A percentile compares a stretch with the other conserved stretches of the same genome.
Evolutionary conservation across 1,140 invertebrate genomes (phyloP).

Genomic region (Camponotus vicinus): DNA sequence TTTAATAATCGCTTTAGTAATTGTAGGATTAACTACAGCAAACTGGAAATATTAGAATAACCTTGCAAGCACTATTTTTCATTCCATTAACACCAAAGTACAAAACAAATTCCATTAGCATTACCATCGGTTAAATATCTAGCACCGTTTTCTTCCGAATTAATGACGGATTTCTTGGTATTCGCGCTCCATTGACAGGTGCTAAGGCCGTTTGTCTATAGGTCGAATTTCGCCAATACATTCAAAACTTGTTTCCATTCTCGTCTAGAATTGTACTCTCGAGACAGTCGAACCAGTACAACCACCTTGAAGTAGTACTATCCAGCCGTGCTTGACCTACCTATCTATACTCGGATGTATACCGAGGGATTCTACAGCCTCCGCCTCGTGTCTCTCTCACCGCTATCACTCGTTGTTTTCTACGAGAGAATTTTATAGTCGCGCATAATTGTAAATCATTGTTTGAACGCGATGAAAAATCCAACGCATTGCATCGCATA

Average conservation of each 20-base stretch:
- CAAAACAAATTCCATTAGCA: constrained; percentile 1
- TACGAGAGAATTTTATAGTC: constrained; percentile 42
- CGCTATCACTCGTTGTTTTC: constrained; percentile 21
- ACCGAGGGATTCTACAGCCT: background rate
- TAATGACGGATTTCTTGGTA: background rate
- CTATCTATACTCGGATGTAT: constrained; percentile 36
- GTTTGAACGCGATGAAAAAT: constrained; percentile 34
- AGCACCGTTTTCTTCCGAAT: background rate
- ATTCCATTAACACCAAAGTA: background rate
- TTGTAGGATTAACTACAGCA: background rate
- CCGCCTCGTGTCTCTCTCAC: background rate
- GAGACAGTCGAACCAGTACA: background rate
- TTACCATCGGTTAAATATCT: background rate
- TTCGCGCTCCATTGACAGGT: background rate
- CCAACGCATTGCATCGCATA: background rate
- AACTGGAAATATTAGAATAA: background rate
- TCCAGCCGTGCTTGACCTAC: constrained; percentile 49
- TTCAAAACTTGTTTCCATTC: background rate
- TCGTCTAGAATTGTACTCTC: background rate
- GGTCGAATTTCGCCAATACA: background rate
- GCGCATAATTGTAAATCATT: constrained; percentile 48
- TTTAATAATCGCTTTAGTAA: background rate
- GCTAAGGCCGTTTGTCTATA: background rate
- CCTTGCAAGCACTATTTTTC: background rate
- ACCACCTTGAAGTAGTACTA: constrained; percentile 36